These are phyloP conservation scores for Tretioscincus oriximinensis DNA, from an alignment of 2,113 vertebrate genomes.

Conservation along the genomic window DNA sequence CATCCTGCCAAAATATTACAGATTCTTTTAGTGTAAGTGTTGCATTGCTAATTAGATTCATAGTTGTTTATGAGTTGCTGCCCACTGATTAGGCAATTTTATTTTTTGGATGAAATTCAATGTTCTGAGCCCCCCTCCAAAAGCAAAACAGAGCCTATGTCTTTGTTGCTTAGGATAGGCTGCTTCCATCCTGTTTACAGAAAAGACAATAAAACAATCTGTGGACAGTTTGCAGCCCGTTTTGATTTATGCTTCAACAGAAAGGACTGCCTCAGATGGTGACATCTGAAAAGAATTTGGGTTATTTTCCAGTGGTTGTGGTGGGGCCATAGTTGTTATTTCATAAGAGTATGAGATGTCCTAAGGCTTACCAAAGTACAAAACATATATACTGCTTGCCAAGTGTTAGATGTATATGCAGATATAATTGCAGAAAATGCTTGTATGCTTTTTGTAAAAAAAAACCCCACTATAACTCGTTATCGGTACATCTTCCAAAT, in stretches of 20 bases:
- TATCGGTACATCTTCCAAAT: background rate
- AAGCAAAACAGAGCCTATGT: background rate
- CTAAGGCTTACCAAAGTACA: background rate
- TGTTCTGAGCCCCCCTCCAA: background rate
- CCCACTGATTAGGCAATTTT: slow-evolving; percentile 12
- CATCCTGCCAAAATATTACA: background rate
- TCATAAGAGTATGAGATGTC: background rate
- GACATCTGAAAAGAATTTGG: slow-evolving; percentile 22
- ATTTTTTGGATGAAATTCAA: background rate
- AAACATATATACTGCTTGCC: background rate
- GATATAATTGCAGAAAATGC: slow-evolving; percentile 1
- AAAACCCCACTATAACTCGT: background rate
- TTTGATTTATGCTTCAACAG: slow-evolving; percentile 1
- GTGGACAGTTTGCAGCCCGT: background rate
- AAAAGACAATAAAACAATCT: slow-evolving; percentile 4
- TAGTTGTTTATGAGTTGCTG: background rate
- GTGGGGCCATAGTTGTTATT: background rate
- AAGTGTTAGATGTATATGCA: background rate
- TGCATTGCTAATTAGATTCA: slow-evolving; percentile 1
- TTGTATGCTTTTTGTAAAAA: background rate
- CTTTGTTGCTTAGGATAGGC: background rate
- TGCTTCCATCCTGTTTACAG: slow-evolving; percentile 6
- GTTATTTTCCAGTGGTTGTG: background rate
- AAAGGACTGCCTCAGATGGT: background rate
- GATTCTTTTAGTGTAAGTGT: background rate